Base-by-base conservation (phyloP, 2,888 invertebrate species). In the Dione vanillae region DNA sequence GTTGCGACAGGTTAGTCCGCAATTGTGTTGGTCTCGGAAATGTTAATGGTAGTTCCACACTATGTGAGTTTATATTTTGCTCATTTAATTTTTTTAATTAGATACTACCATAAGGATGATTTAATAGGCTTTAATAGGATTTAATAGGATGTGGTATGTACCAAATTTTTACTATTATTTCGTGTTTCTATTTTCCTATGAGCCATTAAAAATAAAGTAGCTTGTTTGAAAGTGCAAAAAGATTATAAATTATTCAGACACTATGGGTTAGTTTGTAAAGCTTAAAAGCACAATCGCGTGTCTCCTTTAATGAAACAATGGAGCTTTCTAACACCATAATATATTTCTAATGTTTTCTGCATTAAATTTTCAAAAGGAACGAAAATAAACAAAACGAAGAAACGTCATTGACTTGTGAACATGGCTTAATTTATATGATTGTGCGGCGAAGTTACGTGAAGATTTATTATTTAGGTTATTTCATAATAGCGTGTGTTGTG, bases 1-100 rank as follows among this genome's bases (percentile, higher is more conserved):
- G 78, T 88, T 88, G 82, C 82, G 79, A 81, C 80, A 80, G 71
- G 76, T 76, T 78, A 72, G 79, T 59, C 69, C 45, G 61, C 67
- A 67, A 74, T 77, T 71, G 69, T 67, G 62, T 70, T 54, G 61
- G 76, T 80, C 67, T 74, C 74, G 78, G 75, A 79, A 78, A 78
- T 74, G 54, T 16, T 70, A 70, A 62, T 67, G 69, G 5, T 16
- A 47, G 52, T 61, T 67, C 66, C 69, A 65, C 69, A 71, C 67
- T 9, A 45, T 62, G 64, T 64, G 62, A 59, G 12, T 61, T 62
- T 72, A 59, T 62, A 49, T 41, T 52, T 49, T 0, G 16, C 11
- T 1, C 0, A 5, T n/a, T 9, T 64, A 14, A 14, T 1, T 37
- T 37, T 64, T 49, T 27, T 14, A 1, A 20, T n/a, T 27, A 59